Percentiles rank a stretch among this genome's conserved stretches.
phyloP scores from a whole-genome alignment of 2,888 invertebrate genomes.

The Sipha maydis region DNA sequence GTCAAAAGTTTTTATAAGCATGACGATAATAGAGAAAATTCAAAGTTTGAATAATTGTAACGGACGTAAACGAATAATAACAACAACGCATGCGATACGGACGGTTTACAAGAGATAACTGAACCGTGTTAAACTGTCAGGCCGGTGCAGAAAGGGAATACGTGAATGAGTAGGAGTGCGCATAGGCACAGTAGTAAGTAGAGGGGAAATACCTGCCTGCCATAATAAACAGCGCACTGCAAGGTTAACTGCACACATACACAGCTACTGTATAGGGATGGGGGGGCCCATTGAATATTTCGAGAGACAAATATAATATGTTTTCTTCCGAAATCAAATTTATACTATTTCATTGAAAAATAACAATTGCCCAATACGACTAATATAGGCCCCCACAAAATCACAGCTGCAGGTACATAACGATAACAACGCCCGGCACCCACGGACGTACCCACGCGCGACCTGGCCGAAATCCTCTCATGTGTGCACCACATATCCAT shows the following conservation, averaged over 20 bases:
- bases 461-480: constrained; percentile 44
- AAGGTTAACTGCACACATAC: constrained; percentile 48
- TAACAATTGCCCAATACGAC: background rate
- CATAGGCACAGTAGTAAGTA: constrained; percentile 22
- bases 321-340: background rate
- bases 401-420: constrained; percentile 13
- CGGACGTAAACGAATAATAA: background rate
- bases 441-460: constrained; percentile 42
- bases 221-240: constrained; percentile 42
- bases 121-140: constrained; percentile 49
- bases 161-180: constrained; percentile 59
- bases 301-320: background rate
- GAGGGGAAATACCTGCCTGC: constrained; percentile 43
- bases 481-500: constrained; percentile 60
- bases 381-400: background rate
- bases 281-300: constrained; percentile 45
- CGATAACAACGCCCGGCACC: constrained; percentile 45
- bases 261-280: background rate
- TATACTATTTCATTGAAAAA: constrained; percentile 41
- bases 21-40: background rate
- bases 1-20: background rate
- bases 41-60: background rate
- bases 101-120: constrained; percentile 57
- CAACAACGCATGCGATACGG: constrained; percentile 30
- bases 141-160: constrained; percentile 46